These are phyloP conservation scores for Zaprionus vittiger DNA, from an alignment of 1,140 invertebrate genomes.

Conservation along the genomic window DNA sequence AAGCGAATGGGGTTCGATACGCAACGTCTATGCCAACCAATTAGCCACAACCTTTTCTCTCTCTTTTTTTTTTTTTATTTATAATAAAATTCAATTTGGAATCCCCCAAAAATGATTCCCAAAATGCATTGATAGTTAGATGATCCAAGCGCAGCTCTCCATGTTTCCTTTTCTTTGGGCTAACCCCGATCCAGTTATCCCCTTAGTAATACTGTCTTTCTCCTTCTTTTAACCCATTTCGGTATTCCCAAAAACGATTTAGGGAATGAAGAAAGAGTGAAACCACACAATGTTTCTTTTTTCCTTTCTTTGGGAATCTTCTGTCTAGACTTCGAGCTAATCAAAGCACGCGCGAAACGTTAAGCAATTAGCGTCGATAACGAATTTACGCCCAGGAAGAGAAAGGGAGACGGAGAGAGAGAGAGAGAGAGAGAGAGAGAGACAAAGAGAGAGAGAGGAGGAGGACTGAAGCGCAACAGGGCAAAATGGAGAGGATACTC, in stretches of 20 bases:
- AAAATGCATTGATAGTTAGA: neutral
- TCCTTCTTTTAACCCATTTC: neutral
- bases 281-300: neutral
- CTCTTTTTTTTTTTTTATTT: neutral
- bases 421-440: too few species aligned
- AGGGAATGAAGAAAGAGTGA: neutral
- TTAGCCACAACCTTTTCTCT: neutral
- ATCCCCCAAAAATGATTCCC: neutral
- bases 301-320: neutral
- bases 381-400: constrained; percentile 17
- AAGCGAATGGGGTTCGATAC: neutral
- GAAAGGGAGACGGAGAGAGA: neutral
- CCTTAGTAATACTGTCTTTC: neutral
- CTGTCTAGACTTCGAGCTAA: constrained; percentile 27
- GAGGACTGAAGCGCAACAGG: neutral
- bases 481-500: neutral
- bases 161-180: too few species aligned
- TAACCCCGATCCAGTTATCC: neutral
- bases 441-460: too few species aligned
- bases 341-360: constrained; percentile 46
- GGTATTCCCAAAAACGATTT: neutral
- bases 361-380: constrained; percentile 50
- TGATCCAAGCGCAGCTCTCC: too few species aligned
- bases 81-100: neutral
- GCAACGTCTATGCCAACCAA: neutral